phyloP scores from a whole-genome alignment of 2,888 invertebrate species.

The Sesamia inferens region DNA sequence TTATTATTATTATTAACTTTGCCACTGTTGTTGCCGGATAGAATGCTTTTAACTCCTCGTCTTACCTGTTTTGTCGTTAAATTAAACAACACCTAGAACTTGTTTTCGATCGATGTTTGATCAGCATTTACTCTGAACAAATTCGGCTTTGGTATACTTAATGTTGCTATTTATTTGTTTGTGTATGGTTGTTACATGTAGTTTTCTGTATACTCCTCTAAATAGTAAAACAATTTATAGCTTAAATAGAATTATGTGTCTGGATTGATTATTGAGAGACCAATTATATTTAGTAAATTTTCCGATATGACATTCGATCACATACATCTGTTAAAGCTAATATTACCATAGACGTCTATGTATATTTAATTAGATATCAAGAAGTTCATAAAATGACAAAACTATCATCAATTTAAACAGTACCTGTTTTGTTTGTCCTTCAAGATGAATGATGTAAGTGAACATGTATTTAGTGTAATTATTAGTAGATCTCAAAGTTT shows the following conservation, averaged over 20 bases:
- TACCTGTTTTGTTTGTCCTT: constrained; percentile 65
- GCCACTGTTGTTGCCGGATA: constrained; percentile 40
- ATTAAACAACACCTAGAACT: constrained; percentile 33
- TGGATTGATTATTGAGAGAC: constrained; percentile 47
- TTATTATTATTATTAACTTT: constrained; percentile 3
- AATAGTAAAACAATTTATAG: constrained; percentile 35
- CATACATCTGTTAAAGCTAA: constrained; percentile 50
- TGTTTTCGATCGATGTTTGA: constrained; percentile 32
- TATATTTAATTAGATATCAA: constrained; percentile 46
- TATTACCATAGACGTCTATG: constrained; percentile 35
- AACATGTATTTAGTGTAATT: constrained; percentile 62
- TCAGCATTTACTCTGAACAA: constrained; percentile 56
- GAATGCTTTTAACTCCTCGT: constrained; percentile 20
- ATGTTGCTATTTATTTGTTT: constrained; percentile 64
- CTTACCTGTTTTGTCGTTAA: constrained; percentile 31
- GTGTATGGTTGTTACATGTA: constrained; percentile 62
- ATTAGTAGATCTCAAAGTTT: constrained; percentile 70
- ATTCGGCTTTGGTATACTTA: constrained; percentile 64
- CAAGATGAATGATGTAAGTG: constrained; percentile 52
- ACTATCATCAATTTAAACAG: constrained; percentile 64
- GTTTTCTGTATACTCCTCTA: constrained; percentile 47
- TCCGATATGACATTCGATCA: constrained; percentile 39
- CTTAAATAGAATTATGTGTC: constrained; percentile 46
- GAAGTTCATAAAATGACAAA: constrained; percentile 50
- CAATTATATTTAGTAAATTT: constrained; percentile 55